Percentiles rank a stretch among this genome's conserved stretches.
phyloP scores from a whole-genome alignment of 2,797 vertebrate species.

The Characodon lateralis region DNA sequence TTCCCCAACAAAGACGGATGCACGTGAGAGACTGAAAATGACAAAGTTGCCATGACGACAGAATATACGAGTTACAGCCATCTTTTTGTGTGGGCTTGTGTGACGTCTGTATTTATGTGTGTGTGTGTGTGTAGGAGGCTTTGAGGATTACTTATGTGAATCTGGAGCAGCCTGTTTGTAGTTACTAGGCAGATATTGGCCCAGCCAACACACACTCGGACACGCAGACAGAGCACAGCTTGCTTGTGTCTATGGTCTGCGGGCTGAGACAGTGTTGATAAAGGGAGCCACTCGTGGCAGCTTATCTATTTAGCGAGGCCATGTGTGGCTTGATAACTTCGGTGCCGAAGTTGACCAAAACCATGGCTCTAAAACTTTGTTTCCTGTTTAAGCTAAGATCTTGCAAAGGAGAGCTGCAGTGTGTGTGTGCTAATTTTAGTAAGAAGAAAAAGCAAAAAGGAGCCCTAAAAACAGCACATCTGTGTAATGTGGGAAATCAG shows the following conservation, averaged over 20 bases:
- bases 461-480: conserved; percentile 35
- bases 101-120: conserved; percentile 6
- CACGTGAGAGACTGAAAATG: conserved; percentile 47
- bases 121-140: conserved; percentile 17
- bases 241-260: conserved; percentile 63
- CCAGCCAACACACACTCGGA: conserved; percentile 40
- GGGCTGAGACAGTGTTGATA: conserved; percentile 69
- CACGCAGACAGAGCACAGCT: conserved; percentile 46
- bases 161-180: conserved; percentile 63
- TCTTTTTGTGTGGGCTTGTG: conserved; percentile 23
- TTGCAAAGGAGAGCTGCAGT: neutral
- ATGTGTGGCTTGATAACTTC: conserved; percentile 71
- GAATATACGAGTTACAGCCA: conserved; percentile 35
- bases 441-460: conserved; percentile 23
- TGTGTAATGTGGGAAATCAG: conserved; percentile 6
- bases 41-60: conserved; percentile 54
- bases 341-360: conserved; percentile 44
- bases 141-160: conserved; percentile 65
- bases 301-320: conserved; percentile 77
- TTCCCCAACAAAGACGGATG: conserved; percentile 29
- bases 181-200: conserved; percentile 74
- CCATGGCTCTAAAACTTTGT: conserved; percentile 52
- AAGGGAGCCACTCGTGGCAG: conserved; percentile 64
- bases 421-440: conserved; percentile 9
- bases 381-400: conserved; percentile 38